Evolutionary conservation across 2,888 invertebrate genomes (phyloP), one percentile per base, ranked within the genome.

Genomic region (Drosophila niveifrons): DNA sequence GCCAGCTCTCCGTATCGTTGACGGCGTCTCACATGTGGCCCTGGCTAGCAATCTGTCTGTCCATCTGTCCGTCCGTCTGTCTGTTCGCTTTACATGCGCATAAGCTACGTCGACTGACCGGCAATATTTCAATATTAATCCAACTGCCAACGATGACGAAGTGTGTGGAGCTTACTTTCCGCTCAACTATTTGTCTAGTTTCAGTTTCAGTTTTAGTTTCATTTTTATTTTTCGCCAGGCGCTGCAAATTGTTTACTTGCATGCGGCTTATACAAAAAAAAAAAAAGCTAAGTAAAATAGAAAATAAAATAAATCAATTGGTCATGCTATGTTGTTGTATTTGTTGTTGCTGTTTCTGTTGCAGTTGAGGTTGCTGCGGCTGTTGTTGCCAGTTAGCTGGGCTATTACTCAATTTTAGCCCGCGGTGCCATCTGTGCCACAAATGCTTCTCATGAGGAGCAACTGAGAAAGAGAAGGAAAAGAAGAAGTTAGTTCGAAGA

Each of bases 51-150:
- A 15, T 17, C 43, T 50, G 44, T 44, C 18, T 9, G 11, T 23
- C 52, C 18, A 44, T 46, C 31, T 28, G 31, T 58, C 31, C 28
- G 17, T 51, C 39, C 52, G 57, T 64, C 62, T 66, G 23, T 23
- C 23, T 66, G 52, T 59, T 75, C 72, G 62, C 73, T 74, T 82
- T 82, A 82, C 82, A 85, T 85, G 86, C 67, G 66, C 83, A 66
- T 75, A 75, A 72, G 69, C 82, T 53, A 63, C 70, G 69, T 75
- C 69, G 67, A 71, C 72, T 69, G 73, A 41, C 68, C 79, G 72
- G 89, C 86, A 84, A 90, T 89, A 90, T 89, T 90, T 89, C 90
- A 89, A 89, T 90, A 89, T 89, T 90, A 89, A 89, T 90, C 90
- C 90, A 89, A 83, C 86, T 90, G 89, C 88, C 89, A 90, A 72